Evolutionary conservation across 2,113 vertebrate genomes (phyloP).

Genomic region (Oncorhynchus gorbuscha): DNA sequence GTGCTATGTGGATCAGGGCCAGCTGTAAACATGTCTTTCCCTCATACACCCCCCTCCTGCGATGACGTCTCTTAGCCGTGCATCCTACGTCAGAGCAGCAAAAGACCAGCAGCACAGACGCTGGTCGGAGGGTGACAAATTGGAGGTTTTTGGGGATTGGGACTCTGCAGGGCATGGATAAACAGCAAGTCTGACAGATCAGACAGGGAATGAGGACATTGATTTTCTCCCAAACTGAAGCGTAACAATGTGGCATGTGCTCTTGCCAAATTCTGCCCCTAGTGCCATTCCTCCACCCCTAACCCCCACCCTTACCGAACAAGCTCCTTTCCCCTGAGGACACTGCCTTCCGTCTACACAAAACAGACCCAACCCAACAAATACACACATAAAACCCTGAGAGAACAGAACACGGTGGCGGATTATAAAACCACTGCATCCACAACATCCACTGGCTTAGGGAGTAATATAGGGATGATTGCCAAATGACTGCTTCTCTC

Average conservation of each 20-base stretch:
- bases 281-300: neutral
- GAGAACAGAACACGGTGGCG: neutral
- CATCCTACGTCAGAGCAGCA: constrained; percentile 50
- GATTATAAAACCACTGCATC: neutral
- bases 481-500: no score
- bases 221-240: constrained; percentile 44
- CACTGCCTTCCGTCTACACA: constrained; percentile 5
- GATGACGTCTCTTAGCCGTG: constrained; percentile 15
- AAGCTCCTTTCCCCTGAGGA: neutral
- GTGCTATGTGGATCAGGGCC: no score
- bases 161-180: constrained; percentile 35
- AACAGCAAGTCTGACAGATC: constrained; percentile 29
- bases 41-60: no score
- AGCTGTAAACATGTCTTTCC: no score
- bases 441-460: neutral
- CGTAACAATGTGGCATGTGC: constrained; percentile 27
- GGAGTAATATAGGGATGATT: no score
- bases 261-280: constrained; percentile 2
- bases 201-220: constrained; percentile 44
- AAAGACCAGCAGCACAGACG: neutral
- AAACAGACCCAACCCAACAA: no score
- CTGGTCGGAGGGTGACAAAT: constrained; percentile 42
- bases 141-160: constrained; percentile 34
- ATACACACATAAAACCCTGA: neutral
- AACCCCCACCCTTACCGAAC: neutral